A percentile compares a stretch with the other conserved stretches of the same genome.
Evolutionary conservation across 2,113 vertebrate species (phyloP).

Genomic region (Rhinogobius similis): DNA sequence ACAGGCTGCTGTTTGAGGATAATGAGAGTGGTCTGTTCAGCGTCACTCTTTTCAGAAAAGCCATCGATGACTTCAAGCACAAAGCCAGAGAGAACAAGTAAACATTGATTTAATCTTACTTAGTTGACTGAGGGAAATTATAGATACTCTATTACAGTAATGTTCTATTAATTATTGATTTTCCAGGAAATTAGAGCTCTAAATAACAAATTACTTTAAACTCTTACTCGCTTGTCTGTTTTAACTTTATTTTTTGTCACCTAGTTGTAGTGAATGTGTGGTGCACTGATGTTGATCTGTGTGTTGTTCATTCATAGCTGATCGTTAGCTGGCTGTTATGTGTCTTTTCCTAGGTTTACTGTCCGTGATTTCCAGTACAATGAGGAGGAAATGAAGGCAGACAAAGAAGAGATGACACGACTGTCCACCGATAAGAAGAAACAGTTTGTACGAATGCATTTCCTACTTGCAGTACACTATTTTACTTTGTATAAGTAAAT

Average conservation of each 20-base stretch:
- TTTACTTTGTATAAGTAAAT: neutral
- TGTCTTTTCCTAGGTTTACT: slow-evolving; percentile 81
- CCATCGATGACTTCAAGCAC: slow-evolving; percentile 95
- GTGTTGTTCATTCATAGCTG: slow-evolving; percentile 4
- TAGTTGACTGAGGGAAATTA: slow-evolving; percentile 2
- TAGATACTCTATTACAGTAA: neutral
- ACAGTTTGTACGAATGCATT: slow-evolving; percentile 86
- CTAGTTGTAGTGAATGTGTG: slow-evolving; percentile 9
- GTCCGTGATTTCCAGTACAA: slow-evolving; percentile 99
- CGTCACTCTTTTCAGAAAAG: slow-evolving; percentile 96
- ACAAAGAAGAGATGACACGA: slow-evolving; percentile 98
- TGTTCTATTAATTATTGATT: no score
- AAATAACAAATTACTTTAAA: no score
- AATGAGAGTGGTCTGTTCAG: slow-evolving; percentile 94
- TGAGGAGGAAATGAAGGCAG: slow-evolving; percentile 97
- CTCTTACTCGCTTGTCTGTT: no score
- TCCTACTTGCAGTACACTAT: neutral
- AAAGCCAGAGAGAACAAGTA: slow-evolving; percentile 98
- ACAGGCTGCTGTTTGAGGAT: slow-evolving; percentile 93
- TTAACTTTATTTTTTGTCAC: no score
- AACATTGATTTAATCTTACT: slow-evolving; percentile 29
- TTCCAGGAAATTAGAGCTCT: no score
- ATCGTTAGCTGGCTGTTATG: slow-evolving; percentile 21
- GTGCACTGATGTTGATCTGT: neutral
- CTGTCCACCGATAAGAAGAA: slow-evolving; percentile 99